Evolutionary conservation across 2,888 invertebrate species (phyloP).

Genomic region (Oxycera nigricornis): DNA sequence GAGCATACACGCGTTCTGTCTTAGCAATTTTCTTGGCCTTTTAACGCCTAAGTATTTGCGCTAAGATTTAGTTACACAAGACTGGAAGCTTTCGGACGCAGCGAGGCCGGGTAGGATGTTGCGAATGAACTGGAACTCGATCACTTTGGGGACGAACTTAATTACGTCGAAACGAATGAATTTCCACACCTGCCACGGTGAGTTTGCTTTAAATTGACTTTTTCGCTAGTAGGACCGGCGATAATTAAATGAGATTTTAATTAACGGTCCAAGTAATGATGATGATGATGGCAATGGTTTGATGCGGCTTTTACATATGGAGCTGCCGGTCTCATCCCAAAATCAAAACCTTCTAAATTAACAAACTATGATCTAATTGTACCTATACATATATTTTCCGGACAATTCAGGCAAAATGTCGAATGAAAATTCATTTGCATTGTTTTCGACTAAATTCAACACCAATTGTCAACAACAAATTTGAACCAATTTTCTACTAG

Average conservation of each 20-base stretch:
- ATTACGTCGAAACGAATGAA: constrained; percentile 37
- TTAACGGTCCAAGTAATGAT: constrained; percentile 20
- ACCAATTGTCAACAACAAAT: too few relatives aligned
- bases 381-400: too few relatives aligned
- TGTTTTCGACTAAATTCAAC: too few relatives aligned
- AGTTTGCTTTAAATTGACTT: constrained; percentile 20
- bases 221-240: constrained; percentile 16
- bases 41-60: neutral
- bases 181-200: constrained; percentile 38
- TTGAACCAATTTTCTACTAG: too few relatives aligned
- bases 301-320: neutral
- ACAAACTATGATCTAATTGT: too few relatives aligned
- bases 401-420: too few relatives aligned
- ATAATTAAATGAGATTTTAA: constrained; percentile 40
- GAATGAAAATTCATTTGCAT: too few relatives aligned
- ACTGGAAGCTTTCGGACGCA: neutral
- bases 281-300: neutral
- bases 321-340: too few relatives aligned
- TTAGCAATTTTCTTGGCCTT: neutral
- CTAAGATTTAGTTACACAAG: neutral
- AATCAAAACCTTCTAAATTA: too few relatives aligned
- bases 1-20: neutral
- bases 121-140: neutral
- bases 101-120: neutral
- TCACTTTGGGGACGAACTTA: constrained; percentile 35